Conservation (phyloP, 2,888 invertebrate genomes). For the Hypolimnas misippus region DNA sequence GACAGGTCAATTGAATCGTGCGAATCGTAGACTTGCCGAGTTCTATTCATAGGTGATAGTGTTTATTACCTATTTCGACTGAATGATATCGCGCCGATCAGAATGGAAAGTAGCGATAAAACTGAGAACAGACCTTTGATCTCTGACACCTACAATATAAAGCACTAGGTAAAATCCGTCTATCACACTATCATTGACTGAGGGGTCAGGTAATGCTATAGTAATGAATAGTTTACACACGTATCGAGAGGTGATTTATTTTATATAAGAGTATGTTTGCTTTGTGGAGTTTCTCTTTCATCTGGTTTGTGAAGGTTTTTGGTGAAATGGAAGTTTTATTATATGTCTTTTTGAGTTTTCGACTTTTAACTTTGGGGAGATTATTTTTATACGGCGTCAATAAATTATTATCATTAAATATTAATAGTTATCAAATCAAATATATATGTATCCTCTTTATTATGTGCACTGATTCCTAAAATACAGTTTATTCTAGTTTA, state of each 20-base stretch:
- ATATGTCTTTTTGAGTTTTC: no score
- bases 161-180: conserved; percentile 40
- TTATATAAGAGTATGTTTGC: conserved; percentile 15
- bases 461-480: no score
- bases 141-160: conserved; percentile 40
- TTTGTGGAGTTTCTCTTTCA: conserved; percentile 22
- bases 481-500: no score
- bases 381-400: no score
- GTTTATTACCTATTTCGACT: conserved; percentile 37
- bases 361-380: no score
- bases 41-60: conserved; percentile 22
- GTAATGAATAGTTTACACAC: conserved; percentile 51
- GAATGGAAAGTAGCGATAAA: conserved; percentile 40
- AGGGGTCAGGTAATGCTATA: conserved; percentile 56
- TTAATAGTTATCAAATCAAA: no score
- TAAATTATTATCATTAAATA: no score
- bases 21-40: conserved; percentile 13
- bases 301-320: no score
- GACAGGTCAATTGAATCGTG: background rate
- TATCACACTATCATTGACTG: conserved; percentile 62
- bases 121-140: conserved; percentile 35
- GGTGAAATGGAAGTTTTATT: no score
- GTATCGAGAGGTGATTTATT: conserved; percentile 23
- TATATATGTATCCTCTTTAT: no score
- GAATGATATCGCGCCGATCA: conserved; percentile 39